phyloP scores from a whole-genome alignment of 2,797 vertebrate genomes.

The Siniperca obscura region DNA sequence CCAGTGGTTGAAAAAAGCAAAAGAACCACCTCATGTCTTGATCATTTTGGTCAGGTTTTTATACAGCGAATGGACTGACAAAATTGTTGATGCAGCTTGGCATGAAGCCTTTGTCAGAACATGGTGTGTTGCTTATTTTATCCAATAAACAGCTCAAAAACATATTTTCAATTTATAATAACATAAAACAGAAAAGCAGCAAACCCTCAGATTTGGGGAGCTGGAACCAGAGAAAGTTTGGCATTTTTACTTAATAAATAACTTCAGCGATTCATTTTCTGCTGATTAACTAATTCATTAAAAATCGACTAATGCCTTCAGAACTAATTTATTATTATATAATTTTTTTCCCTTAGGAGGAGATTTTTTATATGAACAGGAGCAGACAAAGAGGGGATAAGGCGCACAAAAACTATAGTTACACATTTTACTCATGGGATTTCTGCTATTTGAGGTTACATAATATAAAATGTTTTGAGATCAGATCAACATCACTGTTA shows the following conservation, averaged over 20 bases:
- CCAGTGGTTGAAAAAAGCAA: no score
- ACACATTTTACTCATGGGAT: neutral
- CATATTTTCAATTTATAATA: neutral
- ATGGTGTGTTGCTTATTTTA: neutral
- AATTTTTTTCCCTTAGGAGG: neutral
- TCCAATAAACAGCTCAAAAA: neutral
- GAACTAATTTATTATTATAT: neutral
- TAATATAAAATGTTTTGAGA: neutral
- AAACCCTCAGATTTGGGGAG: neutral
- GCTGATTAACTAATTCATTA: no score
- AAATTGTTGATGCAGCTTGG: neutral
- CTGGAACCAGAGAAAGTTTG: neutral
- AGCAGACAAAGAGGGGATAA: neutral
- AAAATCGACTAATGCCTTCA: neutral
- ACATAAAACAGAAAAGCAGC: neutral
- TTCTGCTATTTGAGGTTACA: neutral
- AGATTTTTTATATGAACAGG: neutral
- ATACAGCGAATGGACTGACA: neutral
- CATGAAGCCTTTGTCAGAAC: neutral
- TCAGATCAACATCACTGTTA: neutral
- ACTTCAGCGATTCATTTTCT: neutral
- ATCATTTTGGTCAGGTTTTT: neutral
- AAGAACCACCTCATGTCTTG: neutral
- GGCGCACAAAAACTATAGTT: neutral
- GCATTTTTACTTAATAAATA: neutral